Base-by-base conservation (phyloP, 2,797 vertebrate species). In the Psittacula echo region DNA sequence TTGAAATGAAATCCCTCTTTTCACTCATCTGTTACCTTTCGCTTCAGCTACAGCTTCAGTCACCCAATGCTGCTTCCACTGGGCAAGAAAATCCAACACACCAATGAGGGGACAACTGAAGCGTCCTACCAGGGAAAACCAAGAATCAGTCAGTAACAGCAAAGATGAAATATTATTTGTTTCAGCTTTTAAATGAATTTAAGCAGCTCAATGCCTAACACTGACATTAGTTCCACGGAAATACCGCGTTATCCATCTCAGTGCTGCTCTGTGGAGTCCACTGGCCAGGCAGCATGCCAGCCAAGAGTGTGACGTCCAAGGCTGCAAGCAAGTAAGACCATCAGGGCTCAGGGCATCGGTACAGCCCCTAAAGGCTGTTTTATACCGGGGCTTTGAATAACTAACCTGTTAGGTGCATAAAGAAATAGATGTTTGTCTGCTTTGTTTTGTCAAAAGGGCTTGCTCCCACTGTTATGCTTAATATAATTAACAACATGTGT, bases 11-110 rank as follows among this genome's bases (percentile, higher is more conserved):
- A 67, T 21, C 71, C 15, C 32, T 84, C 24, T 90, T 75, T 66
- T 58, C 44, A 53, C 37, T 94, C 41, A 48, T 65, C 41, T 72
- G 11, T 83, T 91, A 90, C 81, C 75, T 95, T 89, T 90, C 48
- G 39, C 67, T 93, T 94, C 48, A 86, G 9, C 73, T 68, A 81
- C 10, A 90, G 89, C 48, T 76, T 93, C 50, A 32, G 50, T 29
- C 42, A 79, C 48, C 18, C 62, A 85, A 4, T 1, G 26, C 58
- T 83, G 87, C 76, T 91, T 94, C 82, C 53, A 68, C 50, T 65
- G 54, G 41, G 83, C 50, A 85, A 72, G 58, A 71, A 93, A 77
- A 94, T 80, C 78, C 92, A 89, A 68, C 23, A 44, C 17, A 39
- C 7, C 62, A 53, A 5, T 7, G 30, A 71, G 45, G 64, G 12